Percentiles rank a stretch among this genome's conserved stretches.
Evolutionary conservation across 2,797 vertebrate species (phyloP).

Genomic region (Triplophysa yarkandensis): DNA sequence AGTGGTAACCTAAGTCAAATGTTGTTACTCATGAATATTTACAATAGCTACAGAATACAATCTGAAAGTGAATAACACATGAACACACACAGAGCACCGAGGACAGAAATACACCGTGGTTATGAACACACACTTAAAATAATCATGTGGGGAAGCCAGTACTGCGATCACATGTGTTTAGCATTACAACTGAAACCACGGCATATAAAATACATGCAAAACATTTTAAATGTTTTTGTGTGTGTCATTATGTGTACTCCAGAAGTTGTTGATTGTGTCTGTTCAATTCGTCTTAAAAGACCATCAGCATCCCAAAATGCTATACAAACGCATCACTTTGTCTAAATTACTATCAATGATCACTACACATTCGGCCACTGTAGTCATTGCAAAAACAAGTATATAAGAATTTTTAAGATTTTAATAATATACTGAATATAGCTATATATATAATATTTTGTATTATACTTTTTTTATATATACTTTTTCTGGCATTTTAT

Average conservation of each 20-base stretch:
- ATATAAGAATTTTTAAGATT: too few species aligned
- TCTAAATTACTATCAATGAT: too few species aligned
- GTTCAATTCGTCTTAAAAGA: neutral
- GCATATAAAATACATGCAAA: conserved; percentile 8
- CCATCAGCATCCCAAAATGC: too few species aligned
- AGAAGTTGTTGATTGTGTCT: neutral
- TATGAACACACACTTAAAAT: conserved; percentile 31
- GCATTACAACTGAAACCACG: conserved; percentile 46
- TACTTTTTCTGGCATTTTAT: too few species aligned
- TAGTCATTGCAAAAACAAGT: too few species aligned
- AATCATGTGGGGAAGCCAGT: conserved; percentile 20
- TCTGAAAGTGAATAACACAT: conserved; percentile 2
- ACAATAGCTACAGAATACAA: conserved; percentile 15
- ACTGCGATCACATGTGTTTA: conserved; percentile 36
- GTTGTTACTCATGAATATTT: conserved; percentile 38
- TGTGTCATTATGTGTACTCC: neutral
- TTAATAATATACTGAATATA: too few species aligned
- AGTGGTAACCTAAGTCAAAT: conserved; percentile 62
- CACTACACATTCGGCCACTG: too few species aligned
- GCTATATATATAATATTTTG: too few species aligned
- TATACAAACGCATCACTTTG: too few species aligned
- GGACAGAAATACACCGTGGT: conserved; percentile 18
- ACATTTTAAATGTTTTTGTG: neutral
- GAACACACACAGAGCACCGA: conserved; percentile 27
- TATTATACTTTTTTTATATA: too few species aligned